Evolutionary conservation across 2,113 vertebrate genomes (phyloP).

Genomic region (Misgurnus mizolepis): DNA sequence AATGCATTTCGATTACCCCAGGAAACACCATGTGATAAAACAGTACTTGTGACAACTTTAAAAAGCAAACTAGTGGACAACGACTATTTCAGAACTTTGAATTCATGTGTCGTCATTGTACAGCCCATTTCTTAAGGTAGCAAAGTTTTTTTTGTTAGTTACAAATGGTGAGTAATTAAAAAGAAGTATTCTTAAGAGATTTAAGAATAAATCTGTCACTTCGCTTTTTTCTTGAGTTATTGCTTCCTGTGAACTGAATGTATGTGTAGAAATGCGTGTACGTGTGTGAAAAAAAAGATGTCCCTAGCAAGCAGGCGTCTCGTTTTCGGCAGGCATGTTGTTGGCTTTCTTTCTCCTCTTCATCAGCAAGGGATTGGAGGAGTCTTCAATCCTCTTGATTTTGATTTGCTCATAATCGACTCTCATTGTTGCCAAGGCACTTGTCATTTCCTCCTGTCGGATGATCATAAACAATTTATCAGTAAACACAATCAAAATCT

Average conservation of each 20-base stretch:
- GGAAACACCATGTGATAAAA: conserved; percentile 44
- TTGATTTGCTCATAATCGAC: conserved; percentile 98
- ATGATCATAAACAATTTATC: neutral
- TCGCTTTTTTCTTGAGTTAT: conserved; percentile 71
- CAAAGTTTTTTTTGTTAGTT: conserved; percentile 56
- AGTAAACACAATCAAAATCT: neutral
- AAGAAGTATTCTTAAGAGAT: conserved; percentile 49
- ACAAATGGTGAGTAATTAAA: conserved; percentile 72
- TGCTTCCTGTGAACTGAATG: conserved; percentile 76
- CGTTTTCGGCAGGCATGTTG: conserved; percentile 61
- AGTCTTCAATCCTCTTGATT: conserved; percentile 97
- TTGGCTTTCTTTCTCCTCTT: conserved; percentile 93
- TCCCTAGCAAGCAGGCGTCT: conserved; percentile 72
- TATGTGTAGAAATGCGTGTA: conserved; percentile 24
- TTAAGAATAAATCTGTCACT: conserved; percentile 47
- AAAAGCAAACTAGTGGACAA: conserved; percentile 37
- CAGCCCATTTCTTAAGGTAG: conserved; percentile 43
- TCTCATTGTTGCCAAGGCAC: conserved; percentile 96
- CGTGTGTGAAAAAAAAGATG: neutral
- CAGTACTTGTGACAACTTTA: conserved; percentile 32
- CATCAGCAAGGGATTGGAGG: conserved; percentile 91
- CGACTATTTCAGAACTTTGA: conserved; percentile 48
- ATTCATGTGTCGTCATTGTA: conserved; percentile 63
- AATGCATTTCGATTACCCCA: conserved; percentile 22
- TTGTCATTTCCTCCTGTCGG: conserved; percentile 96